Base-by-base conservation (phyloP, 2,888 invertebrate species). In the Spicauda simplicius region DNA sequence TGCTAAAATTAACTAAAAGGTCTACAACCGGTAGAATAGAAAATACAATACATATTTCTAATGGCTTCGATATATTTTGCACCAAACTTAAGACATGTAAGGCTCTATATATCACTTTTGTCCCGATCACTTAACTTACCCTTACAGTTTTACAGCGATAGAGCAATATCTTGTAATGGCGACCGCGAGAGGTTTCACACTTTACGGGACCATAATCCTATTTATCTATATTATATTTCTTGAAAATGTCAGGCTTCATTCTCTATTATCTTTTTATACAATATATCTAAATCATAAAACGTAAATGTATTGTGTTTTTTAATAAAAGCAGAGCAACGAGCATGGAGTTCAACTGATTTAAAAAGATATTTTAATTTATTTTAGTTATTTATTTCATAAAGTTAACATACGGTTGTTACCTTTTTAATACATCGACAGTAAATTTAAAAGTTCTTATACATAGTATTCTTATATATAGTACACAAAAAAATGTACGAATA, bases 41-140 rank as follows among this genome's bases (percentile, higher is more conserved):
- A 37, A 48, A 20, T 55, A 63, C 55, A 48, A 55, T 45, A 2
- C 50, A 56, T 64, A 56, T 19, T 56, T 50, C n/a, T 64, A 64
- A 64, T 56, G 64, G 50, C 64, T 19, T 64, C 33, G 57, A 64
- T 64, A 52, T 57, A 52, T 64, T n/a, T 5, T n/a, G 48, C 45
- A 18, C 25, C 33, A 37, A 20, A 41, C 58, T 58, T 16, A 18
- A 58, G 37, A 41, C 33, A 64, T 58, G 16, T 14, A 53, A 64
- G 56, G n/a, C 37, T 25, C 37, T 58, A 58, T 54, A 54, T 48
- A 52, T 64, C 57, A 52, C 52, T 64, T 52, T 64, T 64, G 16
- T 56, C 56, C 33, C 48, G 64, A 52, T 58, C 64, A 53, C 53
- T 64, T 52, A 50, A 52, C n/a, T 41, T 57, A 41, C 20, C 30